These are phyloP conservation scores for Drosophila setosimentum DNA, from an alignment of 2,888 invertebrate genomes.

Conservation along the genomic window DNA sequence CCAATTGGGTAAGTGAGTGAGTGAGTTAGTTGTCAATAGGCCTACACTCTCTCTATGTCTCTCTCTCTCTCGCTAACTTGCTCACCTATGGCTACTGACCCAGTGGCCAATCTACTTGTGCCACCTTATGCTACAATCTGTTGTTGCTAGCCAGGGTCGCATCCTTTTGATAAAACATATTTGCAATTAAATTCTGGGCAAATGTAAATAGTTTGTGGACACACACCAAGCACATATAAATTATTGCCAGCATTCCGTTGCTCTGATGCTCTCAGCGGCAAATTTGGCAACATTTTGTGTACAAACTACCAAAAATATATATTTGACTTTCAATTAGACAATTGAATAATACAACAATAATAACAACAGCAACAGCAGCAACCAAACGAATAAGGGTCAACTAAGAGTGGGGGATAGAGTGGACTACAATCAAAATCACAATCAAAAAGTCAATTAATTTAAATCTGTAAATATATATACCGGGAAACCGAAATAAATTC, in stretches of 20 bases:
- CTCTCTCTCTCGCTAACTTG: background rate
- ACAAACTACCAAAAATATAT: constrained; percentile 66
- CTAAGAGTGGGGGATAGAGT: background rate
- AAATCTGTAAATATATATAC: background rate
- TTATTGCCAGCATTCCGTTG: constrained; percentile 44
- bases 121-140: background rate
- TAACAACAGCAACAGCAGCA: constrained; percentile 3
- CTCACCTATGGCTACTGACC: constrained; percentile 43
- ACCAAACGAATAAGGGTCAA: background rate
- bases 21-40: constrained; percentile 12
- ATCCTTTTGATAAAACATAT: constrained; percentile 23
- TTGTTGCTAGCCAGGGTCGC: background rate
- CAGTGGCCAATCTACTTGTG: constrained; percentile 22
- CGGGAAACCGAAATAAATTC: constrained; percentile 48
- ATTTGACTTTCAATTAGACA: constrained; percentile 80
- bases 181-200: constrained; percentile 63
- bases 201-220: constrained; percentile 63
- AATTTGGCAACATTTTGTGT: constrained; percentile 57
- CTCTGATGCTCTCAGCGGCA: constrained; percentile 54
- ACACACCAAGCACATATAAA: constrained; percentile 46
- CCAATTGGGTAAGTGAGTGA: background rate
- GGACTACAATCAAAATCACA: background rate
- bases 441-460: background rate
- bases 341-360: constrained; percentile 48
- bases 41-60: background rate